A percentile compares a stretch with the other conserved stretches of the same genome.
These are phyloP conservation scores for Drosophila parvula DNA, from an alignment of 1,140 invertebrate genomes.

Conservation along the genomic window DNA sequence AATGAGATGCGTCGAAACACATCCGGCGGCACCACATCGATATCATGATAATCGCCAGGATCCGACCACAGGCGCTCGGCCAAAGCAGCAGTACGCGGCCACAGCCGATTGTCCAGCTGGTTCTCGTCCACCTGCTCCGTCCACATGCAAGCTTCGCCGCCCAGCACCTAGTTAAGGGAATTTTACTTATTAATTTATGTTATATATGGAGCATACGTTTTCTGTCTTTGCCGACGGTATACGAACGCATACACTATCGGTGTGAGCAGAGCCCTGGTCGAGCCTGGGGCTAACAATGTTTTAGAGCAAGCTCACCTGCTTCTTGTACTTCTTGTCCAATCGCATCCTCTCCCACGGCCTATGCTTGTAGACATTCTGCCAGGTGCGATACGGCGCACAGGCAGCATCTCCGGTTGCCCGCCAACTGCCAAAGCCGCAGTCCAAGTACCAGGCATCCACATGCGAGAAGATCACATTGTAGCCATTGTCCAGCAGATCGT, in stretches of 20 bases:
- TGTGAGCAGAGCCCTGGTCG: too few relatives aligned
- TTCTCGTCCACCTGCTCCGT: constrained; percentile 87
- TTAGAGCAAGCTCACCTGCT: constrained; percentile 78
- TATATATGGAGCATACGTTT: too few relatives aligned
- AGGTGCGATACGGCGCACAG: constrained; percentile 91
- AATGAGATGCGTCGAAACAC: constrained; percentile 81
- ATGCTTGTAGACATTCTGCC: constrained; percentile 93
- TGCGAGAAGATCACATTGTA: constrained; percentile 92
- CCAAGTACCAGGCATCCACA: constrained; percentile 93
- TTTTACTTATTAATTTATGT: background rate
- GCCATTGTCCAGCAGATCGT: constrained; percentile 89
- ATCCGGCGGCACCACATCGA: constrained; percentile 74
- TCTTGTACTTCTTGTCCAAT: constrained; percentile 68
- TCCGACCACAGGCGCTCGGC: constrained; percentile 86
- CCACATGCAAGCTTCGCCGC: constrained; percentile 89
- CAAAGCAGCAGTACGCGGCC: constrained; percentile 88
- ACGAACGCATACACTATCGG: too few relatives aligned
- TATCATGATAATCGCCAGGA: constrained; percentile 79
- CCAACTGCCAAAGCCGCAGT: constrained; percentile 93
- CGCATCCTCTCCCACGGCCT: constrained; percentile 87
- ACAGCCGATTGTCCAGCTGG: constrained; percentile 87
- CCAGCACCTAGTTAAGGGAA: constrained; percentile 84
- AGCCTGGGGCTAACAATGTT: too few relatives aligned
- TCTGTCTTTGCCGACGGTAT: too few relatives aligned
- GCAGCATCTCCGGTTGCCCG: constrained; percentile 88